Evolutionary conservation across 2,113 vertebrate species (phyloP), one percentile per base, ranked within the genome.

Genomic region (Patagioenas fasciata): DNA sequence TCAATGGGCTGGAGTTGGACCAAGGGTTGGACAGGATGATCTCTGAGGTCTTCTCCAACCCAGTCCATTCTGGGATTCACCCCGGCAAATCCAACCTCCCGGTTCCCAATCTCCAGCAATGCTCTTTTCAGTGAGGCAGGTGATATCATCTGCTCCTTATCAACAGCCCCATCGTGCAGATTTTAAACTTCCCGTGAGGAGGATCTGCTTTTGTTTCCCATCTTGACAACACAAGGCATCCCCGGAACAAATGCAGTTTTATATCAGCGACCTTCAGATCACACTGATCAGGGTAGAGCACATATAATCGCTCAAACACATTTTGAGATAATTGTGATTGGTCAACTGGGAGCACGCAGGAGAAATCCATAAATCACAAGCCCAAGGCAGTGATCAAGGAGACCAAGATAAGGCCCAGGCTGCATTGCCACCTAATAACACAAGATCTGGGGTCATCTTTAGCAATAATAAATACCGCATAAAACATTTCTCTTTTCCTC

Each of bases 281-380:
- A 47, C 18, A 10, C 23, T 7, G 36, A 61, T 42, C 4, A 12
- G 60, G 34, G 18, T 9, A 21, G 2, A 62, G 60, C 50, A 26
- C 17, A 47, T 47, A 19, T 17, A 44, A 4, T 5, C 10, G 15
- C 26, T 79, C 60, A 73, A 54, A 66, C 4, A 1, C 0, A 0
- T 34, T 56, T n/a, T 2, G 20, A 62, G 78, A 20, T 2, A 54
- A 53, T 1, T 28, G 31, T 6, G 54, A 60, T 8, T 0, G 3
- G 5, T 32, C 36, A 62, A 26, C 9, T 12, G 51, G 38, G 36
- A 36, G 15, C 8, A 57, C 11, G 2, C 1, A 32, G 8, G n/a
- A 74, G 24, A 71, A 34, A 19, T 5, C 6, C 4, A 6, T 40
- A 13, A 70, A 28, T 61, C 26, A 14, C 10, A 26, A 34, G 13